Evolutionary conservation across 1,140 invertebrate species (phyloP), one percentile per base, ranked within the genome.

Genomic region (Achatina immaculata): DNA sequence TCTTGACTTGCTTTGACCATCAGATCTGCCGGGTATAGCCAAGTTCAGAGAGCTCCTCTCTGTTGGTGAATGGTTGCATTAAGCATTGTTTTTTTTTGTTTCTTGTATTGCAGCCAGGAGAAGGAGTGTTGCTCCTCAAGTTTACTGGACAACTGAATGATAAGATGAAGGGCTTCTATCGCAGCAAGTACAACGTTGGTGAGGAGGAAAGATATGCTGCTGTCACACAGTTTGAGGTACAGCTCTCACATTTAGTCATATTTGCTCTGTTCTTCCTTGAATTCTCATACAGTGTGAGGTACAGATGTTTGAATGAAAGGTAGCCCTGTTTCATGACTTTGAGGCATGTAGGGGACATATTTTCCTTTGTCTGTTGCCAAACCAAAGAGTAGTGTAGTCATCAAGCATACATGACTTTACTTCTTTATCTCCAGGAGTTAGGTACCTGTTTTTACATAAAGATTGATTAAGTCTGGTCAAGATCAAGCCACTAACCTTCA

Each of bases 121-220:
- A 91, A 28, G 96, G 95, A n/a, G 91, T 90, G 0, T 88, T 98
- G 34, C 90, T 91, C 62, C 92, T 98, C 83, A 91, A 94, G 69
- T 98, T 97, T 89, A 94, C 93, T 1, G 97, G 96, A 2, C 94
- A 95, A 87, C 93, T 98, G 28, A 97, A 97, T 91, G 96, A 98
- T 89, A 97, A 97, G 90, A 96, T 99, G 95, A 97, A 96, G 90
- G 97, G 97, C 36, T 95, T 98, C 82, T 98, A 98, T 90, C 93
- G 96, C 45, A 97, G 95, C 92, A 97, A 97, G 92, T 98, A 97
- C 92, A 93, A 89, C 31, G 81, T 88, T 24, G 86, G 86, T 82
- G 96, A 96, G 19, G 94, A 95, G 84, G 95, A 96, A 86, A 93
- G 94, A 68, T 96, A 95, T 90, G 95, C 95, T 55, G 96, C 95